These are phyloP conservation scores for Lycia hirtaria DNA, from an alignment of 2,888 invertebrate genomes.

Conservation along the genomic window DNA sequence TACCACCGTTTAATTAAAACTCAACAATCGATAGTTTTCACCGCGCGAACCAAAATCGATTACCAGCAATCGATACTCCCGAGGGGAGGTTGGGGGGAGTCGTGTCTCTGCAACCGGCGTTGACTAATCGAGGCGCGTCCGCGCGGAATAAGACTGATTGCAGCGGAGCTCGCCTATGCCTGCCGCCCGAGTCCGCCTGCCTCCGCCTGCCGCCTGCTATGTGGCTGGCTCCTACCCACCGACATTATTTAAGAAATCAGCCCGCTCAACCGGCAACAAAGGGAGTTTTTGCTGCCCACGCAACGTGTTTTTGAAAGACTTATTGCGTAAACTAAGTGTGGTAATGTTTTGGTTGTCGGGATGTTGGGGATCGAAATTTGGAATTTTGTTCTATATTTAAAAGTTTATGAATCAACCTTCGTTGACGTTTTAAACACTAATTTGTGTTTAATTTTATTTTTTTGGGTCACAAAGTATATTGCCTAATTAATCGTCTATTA, in stretches of 20 bases:
- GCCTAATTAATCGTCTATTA: too few relatives aligned
- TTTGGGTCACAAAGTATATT: too few relatives aligned
- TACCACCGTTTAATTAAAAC: constrained; percentile 50
- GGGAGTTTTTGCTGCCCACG: constrained; percentile 79
- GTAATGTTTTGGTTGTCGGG: constrained; percentile 29
- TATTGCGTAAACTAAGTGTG: constrained; percentile 57
- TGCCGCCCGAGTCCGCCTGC: constrained; percentile 54
- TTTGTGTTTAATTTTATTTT: too few relatives aligned
- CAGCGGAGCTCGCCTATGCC: constrained; percentile 78
- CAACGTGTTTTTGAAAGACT: constrained; percentile 70
- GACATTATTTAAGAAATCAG: constrained; percentile 85
- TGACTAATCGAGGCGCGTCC: constrained; percentile 84
- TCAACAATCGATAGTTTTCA: constrained; percentile 68
- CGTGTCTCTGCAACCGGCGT: constrained; percentile 83
- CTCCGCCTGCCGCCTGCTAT: constrained; percentile 54
- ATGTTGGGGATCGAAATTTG: neutral
- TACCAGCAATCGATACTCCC: constrained; percentile 75
- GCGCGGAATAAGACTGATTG: constrained; percentile 85
- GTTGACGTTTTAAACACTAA: too few relatives aligned
- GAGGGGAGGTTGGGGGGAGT: constrained; percentile 67
- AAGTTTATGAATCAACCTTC: neutral
- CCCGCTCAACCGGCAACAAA: constrained; percentile 80
- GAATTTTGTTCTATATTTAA: neutral
- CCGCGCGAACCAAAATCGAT: constrained; percentile 75
- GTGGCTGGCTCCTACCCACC: constrained; percentile 74